These are phyloP conservation scores for human (Homo sapiens) DNA, from an alignment of 2,113 vertebrate species.

Conservation along the genomic window DNA sequence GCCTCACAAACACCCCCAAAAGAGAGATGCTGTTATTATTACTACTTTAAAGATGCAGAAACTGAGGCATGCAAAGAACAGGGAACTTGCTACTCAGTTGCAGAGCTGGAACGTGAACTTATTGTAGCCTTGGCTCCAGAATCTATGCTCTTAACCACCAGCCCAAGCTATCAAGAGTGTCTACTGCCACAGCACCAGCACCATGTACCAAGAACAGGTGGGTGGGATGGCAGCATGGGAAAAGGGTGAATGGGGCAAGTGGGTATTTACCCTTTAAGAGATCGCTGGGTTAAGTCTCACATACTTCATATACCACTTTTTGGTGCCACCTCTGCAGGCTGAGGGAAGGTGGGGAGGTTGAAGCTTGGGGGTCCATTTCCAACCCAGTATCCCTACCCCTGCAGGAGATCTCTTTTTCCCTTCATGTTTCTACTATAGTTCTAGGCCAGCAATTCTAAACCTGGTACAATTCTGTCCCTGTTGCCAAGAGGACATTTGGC, in stretches of 20 bases:
- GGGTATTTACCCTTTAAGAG: not conserved
- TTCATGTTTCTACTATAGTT: conserved; percentile 20
- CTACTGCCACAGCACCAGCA: not conserved
- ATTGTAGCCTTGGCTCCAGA: not conserved
- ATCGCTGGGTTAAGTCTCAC: not conserved
- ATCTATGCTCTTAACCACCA: not conserved
- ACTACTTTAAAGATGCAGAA: not conserved
- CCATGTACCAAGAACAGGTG: not conserved
- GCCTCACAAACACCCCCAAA: conserved; percentile 7
- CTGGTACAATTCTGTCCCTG: not conserved
- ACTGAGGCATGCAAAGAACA: not conserved
- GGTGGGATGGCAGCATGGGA: not conserved
- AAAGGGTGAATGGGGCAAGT: not conserved
- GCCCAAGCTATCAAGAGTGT: not conserved
- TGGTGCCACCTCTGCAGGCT: not conserved
- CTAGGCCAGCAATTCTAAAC: not conserved
- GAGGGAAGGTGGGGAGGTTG: not conserved
- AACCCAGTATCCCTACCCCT: not conserved
- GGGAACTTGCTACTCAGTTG: not conserved
- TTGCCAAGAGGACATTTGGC: not conserved
- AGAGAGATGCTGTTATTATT: not conserved
- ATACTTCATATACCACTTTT: not conserved
- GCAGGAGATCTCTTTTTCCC: not conserved
- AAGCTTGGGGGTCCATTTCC: not conserved
- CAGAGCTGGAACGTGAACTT: not conserved